Percentiles rank a stretch among this genome's conserved stretches.
These are phyloP conservation scores for Willowsia nigromaculata DNA, from an alignment of 2,888 invertebrate genomes.

Conservation along the genomic window DNA sequence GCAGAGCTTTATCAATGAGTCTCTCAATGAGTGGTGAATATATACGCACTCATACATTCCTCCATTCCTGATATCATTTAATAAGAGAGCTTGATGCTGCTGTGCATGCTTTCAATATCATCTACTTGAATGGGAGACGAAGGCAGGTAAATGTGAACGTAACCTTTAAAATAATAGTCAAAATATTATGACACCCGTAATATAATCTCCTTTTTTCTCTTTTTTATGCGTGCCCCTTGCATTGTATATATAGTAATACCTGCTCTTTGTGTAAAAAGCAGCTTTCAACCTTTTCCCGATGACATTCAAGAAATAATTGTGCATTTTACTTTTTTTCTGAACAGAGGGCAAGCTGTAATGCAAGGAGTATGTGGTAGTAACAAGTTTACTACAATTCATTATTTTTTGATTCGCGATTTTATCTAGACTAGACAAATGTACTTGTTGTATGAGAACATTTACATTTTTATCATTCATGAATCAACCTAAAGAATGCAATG, in stretches of 20 bases:
- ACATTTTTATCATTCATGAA: conserved; percentile 42
- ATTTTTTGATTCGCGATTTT: conserved; percentile 41
- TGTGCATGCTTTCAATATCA: not conserved
- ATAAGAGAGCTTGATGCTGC: not conserved
- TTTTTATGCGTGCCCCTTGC: not conserved
- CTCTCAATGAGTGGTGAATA: not conserved
- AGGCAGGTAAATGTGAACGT: not conserved
- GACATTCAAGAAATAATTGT: conserved; percentile 42
- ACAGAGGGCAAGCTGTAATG: not conserved
- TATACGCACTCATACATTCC: not conserved
- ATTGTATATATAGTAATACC: not conserved
- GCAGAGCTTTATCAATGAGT: not conserved
- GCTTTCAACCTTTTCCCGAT: not conserved
- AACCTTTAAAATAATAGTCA: conserved; percentile 49
- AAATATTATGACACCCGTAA: conserved; percentile 63
- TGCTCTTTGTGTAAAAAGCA: not conserved
- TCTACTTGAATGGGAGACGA: not conserved
- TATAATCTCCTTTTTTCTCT: conserved; percentile 24
- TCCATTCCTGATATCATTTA: not conserved
- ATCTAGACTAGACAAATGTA: conserved; percentile 51
- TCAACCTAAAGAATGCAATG: conserved; percentile 46
- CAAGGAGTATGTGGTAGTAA: conserved; percentile 26
- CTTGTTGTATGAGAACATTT: conserved; percentile 45
- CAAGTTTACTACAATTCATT: conserved; percentile 52
- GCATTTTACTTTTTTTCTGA: conserved; percentile 6